Conservation (phyloP, 2,797 vertebrate species). For the Acestrorhynchus altus region DNA sequence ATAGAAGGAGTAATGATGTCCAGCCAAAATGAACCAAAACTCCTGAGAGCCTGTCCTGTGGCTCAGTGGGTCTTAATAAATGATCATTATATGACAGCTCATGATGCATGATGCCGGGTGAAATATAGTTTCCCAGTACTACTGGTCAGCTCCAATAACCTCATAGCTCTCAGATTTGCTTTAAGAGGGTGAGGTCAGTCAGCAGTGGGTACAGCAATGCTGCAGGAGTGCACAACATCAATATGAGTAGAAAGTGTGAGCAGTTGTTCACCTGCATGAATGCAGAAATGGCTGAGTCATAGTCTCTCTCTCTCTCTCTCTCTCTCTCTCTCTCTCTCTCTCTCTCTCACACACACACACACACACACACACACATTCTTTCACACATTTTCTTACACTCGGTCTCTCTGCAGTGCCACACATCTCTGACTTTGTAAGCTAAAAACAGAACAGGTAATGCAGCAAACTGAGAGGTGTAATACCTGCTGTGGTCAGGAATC, state of each 20-base stretch:
- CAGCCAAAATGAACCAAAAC: too few species aligned
- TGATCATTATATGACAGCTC: too few species aligned
- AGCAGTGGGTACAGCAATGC: neutral
- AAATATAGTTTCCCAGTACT: too few species aligned
- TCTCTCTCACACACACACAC: too few species aligned
- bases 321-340: neutral
- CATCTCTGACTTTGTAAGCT: neutral
- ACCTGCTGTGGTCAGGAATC: neutral
- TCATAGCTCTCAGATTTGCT: too few species aligned
- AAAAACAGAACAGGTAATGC: conserved; percentile 9
- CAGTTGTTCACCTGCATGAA: neutral
- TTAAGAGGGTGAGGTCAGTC: neutral
- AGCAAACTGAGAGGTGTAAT: neutral
- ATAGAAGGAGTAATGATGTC: too few species aligned
- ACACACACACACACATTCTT: conserved; percentile 13
- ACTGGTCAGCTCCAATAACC: too few species aligned
- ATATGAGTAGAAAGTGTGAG: neutral
- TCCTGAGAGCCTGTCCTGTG: too few species aligned
- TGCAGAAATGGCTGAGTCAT: conserved; percentile 34
- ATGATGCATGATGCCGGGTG: too few species aligned
- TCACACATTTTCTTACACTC: neutral
- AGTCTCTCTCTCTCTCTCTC: neutral
- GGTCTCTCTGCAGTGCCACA: neutral
- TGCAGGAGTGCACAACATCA: neutral
- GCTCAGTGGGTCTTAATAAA: too few species aligned